phyloP scores from a whole-genome alignment of 2,113 vertebrate genomes.

The Puffinus mauretanicus region DNA sequence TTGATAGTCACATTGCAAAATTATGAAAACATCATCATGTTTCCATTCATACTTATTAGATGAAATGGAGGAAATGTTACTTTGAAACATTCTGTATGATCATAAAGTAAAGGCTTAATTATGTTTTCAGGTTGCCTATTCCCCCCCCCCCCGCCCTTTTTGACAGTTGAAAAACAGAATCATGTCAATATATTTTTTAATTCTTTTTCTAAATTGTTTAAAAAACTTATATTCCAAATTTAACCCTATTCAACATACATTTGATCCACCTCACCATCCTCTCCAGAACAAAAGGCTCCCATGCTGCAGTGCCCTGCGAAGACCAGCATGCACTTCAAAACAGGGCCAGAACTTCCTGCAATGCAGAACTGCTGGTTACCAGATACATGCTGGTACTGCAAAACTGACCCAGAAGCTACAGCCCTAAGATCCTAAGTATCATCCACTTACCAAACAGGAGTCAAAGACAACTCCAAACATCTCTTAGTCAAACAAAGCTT shows the following conservation, averaged over 20 bases:
- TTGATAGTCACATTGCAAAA: not conserved
- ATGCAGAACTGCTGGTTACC: not conserved
- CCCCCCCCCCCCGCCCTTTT: rapidly evolving
- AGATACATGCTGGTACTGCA: not conserved
- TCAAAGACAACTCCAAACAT: not conserved
- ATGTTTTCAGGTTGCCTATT: not conserved
- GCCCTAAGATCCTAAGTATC: not conserved
- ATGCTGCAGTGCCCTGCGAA: not conserved
- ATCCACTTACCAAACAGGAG: not conserved
- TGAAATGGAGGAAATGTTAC: not conserved
- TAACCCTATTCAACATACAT: not conserved
- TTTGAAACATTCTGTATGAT: not conserved
- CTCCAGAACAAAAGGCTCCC: not conserved
- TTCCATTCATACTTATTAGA: not conserved
- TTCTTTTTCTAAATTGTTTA: not conserved
- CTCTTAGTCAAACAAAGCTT: not conserved
- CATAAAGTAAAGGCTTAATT: not conserved
- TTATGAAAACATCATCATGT: not conserved
- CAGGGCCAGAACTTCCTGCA: not conserved
- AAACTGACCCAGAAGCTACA: not conserved
- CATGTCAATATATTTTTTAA: no score
- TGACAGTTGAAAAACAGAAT: not conserved
- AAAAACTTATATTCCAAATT: not conserved
- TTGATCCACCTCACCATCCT: not conserved
- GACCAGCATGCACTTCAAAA: not conserved